Base-by-base conservation (phyloP, 2,797 vertebrate species). In the Notoglanidium macrostoma region DNA sequence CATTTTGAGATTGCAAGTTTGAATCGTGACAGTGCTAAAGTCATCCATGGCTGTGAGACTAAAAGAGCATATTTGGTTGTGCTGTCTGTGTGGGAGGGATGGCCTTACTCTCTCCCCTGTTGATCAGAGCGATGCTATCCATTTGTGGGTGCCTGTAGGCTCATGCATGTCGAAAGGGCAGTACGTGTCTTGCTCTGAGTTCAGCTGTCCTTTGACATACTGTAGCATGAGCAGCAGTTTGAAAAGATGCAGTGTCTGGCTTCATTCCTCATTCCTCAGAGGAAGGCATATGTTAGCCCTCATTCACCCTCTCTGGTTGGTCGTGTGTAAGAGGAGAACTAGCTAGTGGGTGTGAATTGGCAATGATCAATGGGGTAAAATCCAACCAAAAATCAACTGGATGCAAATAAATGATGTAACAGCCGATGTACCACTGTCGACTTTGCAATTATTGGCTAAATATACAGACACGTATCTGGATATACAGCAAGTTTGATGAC, bases 51-150 rank as follows among this genome's bases (percentile, higher is more conserved):
- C 81, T 17, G 5, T 63, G 46, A 67, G 15, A 32, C 29, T 0
- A 51, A 68, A 51, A 68, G 63, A 68, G 81, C 81, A 15, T 51
- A 83, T 51, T 83, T 29, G n/a, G 61, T 51, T 67, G 44, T 67
- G 80, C 17, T 83, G 4, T 67, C 10, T 83, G n/a, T 68, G 61
- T 81, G n/a, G 59, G 26, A 68, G 63, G 12, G 11, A 51, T 51
- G 19, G n/a, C 46, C n/a, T 83, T 83, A 51, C 17, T 67, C 40
- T 51, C 26, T 83, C 26, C 61, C 40, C 80, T 68, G 63, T 68
- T 83, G 32, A 40, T 79, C 54, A 79, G 76, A 35, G 76, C 4
- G 2, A 40, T 40, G 46, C 81, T 35, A 12, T 68, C 44, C 10
- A 21, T 51, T 83, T 67, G 26, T 68, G 63, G 40, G 46, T 51